Evolutionary conservation across 2,888 invertebrate species (phyloP).

Genomic region (Bellardia pandia): DNA sequence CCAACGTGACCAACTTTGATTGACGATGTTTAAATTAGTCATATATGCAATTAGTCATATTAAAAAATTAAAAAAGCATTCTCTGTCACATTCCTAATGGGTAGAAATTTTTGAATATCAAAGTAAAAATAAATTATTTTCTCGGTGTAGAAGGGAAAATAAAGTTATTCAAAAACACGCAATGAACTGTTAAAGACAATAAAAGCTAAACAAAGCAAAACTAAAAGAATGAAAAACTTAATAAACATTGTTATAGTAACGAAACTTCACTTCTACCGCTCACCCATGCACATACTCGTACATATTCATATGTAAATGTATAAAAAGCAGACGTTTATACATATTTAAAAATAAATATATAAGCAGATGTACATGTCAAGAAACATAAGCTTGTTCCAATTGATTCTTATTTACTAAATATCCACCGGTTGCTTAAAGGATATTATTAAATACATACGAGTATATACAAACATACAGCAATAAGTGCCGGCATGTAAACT

Average conservation of each 20-base stretch:
- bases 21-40: too few relatives aligned
- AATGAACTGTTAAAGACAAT: conserved; percentile 50
- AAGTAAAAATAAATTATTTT: conserved; percentile 3
- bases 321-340: neutral
- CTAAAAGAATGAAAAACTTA: conserved; percentile 33
- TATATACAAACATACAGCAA: neutral
- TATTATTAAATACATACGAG: neutral
- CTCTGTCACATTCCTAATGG: too few relatives aligned
- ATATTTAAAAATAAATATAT: neutral
- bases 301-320: neutral
- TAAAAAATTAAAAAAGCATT: too few relatives aligned
- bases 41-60: too few relatives aligned
- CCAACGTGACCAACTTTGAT: too few relatives aligned
- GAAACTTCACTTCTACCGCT: conserved; percentile 34
- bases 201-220: conserved; percentile 35
- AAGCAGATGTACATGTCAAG: conserved; percentile 22
- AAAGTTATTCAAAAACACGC: conserved; percentile 52
- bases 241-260: conserved; percentile 58
- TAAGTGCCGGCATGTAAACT: conserved; percentile 59
- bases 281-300: neutral
- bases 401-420: conserved; percentile 45
- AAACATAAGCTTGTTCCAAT: conserved; percentile 40
- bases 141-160: conserved; percentile 44
- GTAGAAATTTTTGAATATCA: too few relatives aligned
- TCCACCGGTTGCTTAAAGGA: conserved; percentile 67